Base-by-base conservation (phyloP, 2,113 vertebrate species). In the Tonatia bakeri region DNA sequence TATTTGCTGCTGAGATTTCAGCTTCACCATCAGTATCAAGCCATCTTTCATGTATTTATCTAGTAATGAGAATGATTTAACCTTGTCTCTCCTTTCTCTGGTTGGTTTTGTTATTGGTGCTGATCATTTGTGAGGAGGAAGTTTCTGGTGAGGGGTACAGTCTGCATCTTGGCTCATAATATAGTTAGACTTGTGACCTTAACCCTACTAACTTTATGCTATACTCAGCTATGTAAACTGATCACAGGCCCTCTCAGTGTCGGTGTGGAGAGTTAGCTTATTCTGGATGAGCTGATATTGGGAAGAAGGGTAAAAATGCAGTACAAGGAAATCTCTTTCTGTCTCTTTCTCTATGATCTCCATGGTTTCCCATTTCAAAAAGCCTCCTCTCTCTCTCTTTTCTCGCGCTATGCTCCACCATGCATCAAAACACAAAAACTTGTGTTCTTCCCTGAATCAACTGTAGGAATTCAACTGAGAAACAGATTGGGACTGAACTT, bases 11-110 rank as follows among this genome's bases (percentile, higher is more conserved):
- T 86, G 36, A 95, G 93, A 94, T 77, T 64, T 92, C 47, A 73
- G 14, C 90, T 87, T 96, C 38, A 76, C 4, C 40, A 84, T 88
- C 36, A 87, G 9, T 40, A 86, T 40, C 19, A 94, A 94, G 90
- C 88, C 69, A 11, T 85, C 77, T 96, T 79, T 79, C 87, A 88
- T 75, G 92, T 82, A 92, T 95, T 94, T 81, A 85, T 94, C 11
- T 7, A 22, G 26, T 69, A 79, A 36, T 81, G 83, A 90, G 47
- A 56, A 59, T 91, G 61, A 22, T 43, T 64, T 79, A 43, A 38
- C 61, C 31, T 81, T 94, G 56, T 52, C 40, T 91, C 4, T 70
- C 7, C n/a, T 14, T 5, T 92, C 28, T 81, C 75, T 28, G 40
- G 59, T 65, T 94, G 77, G 65, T n/a, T 85, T 94, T 87, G 40